Conservation (phyloP, 2,797 vertebrate species). For the Halcyon smyrnensis region DNA sequence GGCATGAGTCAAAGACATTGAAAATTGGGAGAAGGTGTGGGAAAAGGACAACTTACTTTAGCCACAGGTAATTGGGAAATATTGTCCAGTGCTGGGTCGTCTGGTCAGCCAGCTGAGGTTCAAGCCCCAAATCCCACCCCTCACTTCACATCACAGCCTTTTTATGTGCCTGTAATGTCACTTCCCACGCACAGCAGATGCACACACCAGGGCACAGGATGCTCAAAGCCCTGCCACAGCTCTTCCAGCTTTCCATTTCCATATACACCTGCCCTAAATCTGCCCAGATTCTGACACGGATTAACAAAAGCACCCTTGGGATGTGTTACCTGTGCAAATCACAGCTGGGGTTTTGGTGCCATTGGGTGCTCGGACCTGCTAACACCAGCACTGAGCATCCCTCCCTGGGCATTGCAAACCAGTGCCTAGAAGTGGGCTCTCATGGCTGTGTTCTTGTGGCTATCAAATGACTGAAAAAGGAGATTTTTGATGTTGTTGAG, state of each 20-base stretch:
- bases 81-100: neutral
- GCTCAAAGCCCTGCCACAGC: neutral
- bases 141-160: neutral
- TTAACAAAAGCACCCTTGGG: neutral
- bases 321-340: neutral
- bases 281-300: neutral
- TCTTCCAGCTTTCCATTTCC: neutral
- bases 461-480: neutral
- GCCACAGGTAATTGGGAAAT: neutral
- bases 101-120: neutral
- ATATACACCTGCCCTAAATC: neutral
- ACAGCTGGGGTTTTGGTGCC: neutral
- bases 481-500: neutral
- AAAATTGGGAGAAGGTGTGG: neutral
- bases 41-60: neutral
- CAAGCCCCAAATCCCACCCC: neutral
- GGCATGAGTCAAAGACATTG: neutral
- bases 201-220: fast-evolving
- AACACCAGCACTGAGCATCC: fast-evolving
- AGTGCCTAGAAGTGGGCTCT: neutral
- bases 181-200: neutral
- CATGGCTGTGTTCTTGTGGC: neutral
- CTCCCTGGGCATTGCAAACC: neutral
- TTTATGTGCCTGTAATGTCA: neutral
- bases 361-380: neutral